Percentiles rank a stretch among this genome's conserved stretches.
These are phyloP conservation scores for Cloeon dipterum DNA, from an alignment of 2,888 invertebrate genomes.

Conservation along the genomic window DNA sequence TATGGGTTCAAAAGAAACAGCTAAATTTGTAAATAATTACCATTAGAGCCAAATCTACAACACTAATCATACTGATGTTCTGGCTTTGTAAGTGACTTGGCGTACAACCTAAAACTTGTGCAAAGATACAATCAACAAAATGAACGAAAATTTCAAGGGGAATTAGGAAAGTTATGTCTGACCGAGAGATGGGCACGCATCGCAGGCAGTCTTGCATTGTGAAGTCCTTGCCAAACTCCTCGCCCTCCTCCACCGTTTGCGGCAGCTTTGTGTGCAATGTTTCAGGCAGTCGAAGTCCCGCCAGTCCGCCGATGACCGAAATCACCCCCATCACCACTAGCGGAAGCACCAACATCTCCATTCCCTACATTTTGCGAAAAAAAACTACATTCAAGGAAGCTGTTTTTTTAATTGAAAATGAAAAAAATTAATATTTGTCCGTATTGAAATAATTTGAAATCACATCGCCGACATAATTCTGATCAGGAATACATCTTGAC, in stretches of 20 bases:
- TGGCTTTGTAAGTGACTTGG: too few species aligned
- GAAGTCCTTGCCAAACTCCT: conserved; percentile 68
- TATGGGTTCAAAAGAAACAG: too few species aligned
- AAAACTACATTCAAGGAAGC: too few species aligned
- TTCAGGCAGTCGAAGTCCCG: conserved; percentile 60
- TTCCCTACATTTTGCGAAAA: conserved; percentile 52
- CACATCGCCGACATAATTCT: background rate
- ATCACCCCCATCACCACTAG: conserved; percentile 64
- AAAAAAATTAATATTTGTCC: conserved; percentile 1
- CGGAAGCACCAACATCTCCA: conserved; percentile 60
- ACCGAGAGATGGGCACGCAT: conserved; percentile 48
- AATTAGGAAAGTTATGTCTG: too few species aligned
- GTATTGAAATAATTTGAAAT: background rate
- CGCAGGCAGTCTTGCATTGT: conserved; percentile 45
- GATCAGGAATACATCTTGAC: background rate
- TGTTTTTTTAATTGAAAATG: background rate
- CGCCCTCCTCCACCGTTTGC: conserved; percentile 72
- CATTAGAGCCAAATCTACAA: too few species aligned
- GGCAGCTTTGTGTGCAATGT: conserved; percentile 62
- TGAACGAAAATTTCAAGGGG: too few species aligned
- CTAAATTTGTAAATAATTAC: too few species aligned
- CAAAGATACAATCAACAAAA: too few species aligned
- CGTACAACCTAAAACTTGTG: too few species aligned
- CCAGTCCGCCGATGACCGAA: conserved; percentile 58
- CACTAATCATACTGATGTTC: too few species aligned